Evolutionary conservation across 2,888 invertebrate genomes (phyloP).

Genomic region (Noctua janthina): DNA sequence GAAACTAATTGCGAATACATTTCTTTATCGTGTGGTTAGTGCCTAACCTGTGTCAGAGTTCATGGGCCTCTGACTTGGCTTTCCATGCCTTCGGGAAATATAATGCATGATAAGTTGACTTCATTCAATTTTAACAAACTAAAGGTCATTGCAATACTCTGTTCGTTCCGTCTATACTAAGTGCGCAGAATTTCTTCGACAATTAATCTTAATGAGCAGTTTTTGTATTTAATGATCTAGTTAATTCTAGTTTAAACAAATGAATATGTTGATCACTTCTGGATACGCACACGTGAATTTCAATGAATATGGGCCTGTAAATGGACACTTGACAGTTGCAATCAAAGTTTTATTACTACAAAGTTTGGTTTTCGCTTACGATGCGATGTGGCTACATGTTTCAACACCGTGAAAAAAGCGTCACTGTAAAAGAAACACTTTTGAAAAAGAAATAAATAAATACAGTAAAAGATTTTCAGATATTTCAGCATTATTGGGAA

Average conservation of each 20-base stretch:
- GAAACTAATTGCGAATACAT: too few species aligned
- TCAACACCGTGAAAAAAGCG: background rate
- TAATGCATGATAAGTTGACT: background rate
- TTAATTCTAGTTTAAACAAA: conserved; percentile 39
- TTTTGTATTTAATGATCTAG: conserved; percentile 37
- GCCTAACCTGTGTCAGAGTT: too few species aligned
- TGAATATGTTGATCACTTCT: conserved; percentile 20
- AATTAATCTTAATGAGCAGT: conserved; percentile 46
- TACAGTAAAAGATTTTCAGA: too few species aligned
- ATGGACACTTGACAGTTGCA: background rate
- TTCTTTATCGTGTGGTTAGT: too few species aligned
- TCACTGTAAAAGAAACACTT: background rate
- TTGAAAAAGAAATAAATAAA: too few species aligned
- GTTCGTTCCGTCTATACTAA: background rate
- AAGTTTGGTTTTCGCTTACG: background rate
- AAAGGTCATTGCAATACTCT: background rate
- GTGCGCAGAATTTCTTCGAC: conserved; percentile 41
- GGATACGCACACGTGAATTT: background rate
- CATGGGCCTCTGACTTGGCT: too few species aligned
- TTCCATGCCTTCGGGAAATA: too few species aligned
- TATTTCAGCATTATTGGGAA: too few species aligned
- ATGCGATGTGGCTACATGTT: background rate
- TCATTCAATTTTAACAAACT: background rate
- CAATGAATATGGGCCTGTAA: conserved; percentile 10
- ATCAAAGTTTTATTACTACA: background rate